Evolutionary conservation across 2,888 invertebrate species (phyloP), one percentile per base, ranked within the genome.

Genomic region (Deladenus siricidicola): DNA sequence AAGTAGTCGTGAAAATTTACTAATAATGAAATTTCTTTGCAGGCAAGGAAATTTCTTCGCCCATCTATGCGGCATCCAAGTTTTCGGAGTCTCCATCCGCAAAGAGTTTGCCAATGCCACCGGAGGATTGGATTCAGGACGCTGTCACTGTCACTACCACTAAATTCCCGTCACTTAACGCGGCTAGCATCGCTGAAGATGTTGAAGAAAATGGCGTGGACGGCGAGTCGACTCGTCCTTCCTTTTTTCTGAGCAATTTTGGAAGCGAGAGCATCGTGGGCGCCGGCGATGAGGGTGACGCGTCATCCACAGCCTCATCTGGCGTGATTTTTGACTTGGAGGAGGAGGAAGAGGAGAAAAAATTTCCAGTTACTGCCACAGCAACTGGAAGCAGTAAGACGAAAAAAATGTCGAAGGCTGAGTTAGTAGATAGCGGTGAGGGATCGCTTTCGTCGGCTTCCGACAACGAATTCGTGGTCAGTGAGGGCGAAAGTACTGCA

Each of bases 21-120:
- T 21, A 23, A 10, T 47, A 47, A 19, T 47, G 19, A 19, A n/a
- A 47, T 47, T 19, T 47, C 42, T 21, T 3, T 26, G 19, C 8
- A 52, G 28, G 4, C 1, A 45, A 6, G 21, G 6, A 45, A 26
- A 54, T 48, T 54, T 48, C 48, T 44, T 56, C 61, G 28, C 29
- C 65, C 2, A 24, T 65, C 1, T 65, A 51, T 45, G 64, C 65
- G 19, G 65, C 61, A 24, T 67, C 65, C 0, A 66, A 65, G 44
- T 65, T 65, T 44, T 48, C 43, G 28, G 65, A 65, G 23, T 65
- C 65, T 10, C 65, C 65, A 21, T 29, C 56, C 29, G 62, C 65
- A 26, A 58, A 66, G 23, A 60, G 54, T 19, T 42, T 65, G 26
- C 65, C 65, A 23, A 23, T 61, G 56, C 65, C 65, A 24, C 65